Evolutionary conservation across 2,797 vertebrate genomes (phyloP).

Genomic region (Myotis vivesi): DNA sequence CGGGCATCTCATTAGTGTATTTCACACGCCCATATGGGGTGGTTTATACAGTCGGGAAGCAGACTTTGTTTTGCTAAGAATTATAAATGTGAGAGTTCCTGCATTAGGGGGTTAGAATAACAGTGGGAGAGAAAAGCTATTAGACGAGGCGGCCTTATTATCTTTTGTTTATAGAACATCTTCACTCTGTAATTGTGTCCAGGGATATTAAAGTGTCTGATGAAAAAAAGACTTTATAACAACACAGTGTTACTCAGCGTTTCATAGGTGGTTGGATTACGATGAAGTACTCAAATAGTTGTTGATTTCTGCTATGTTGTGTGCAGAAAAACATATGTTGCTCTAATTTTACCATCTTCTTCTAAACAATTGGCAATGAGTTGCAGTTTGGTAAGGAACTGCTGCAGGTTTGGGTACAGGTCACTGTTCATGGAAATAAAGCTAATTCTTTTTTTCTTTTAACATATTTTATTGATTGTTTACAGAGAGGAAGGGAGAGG

Average conservation of each 20-base stretch:
- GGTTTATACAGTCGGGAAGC: not conserved
- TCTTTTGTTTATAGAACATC: conserved; percentile 12
- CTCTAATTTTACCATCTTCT: not conserved
- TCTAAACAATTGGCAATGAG: not conserved
- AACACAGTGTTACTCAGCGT: not conserved
- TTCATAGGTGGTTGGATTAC: not conserved
- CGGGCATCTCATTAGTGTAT: not conserved
- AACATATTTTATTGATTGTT: too few species aligned
- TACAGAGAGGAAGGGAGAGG: too few species aligned
- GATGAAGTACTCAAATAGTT: not conserved
- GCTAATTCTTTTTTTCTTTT: too few species aligned
- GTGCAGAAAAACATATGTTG: not conserved
- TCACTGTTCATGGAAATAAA: not conserved
- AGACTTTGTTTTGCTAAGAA: conserved; percentile 41
- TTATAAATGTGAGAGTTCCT: conserved; percentile 6
- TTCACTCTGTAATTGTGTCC: not conserved
- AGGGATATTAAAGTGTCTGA: not conserved
- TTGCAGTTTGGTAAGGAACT: not conserved
- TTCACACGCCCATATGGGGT: not conserved
- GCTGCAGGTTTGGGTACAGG: not conserved
- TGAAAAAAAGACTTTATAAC: not conserved
- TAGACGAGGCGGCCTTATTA: not conserved
- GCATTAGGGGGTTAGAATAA: conserved; percentile 14
- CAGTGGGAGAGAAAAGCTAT: conserved; percentile 46
- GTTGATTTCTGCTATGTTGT: not conserved